A percentile compares a stretch with the other conserved stretches of the same genome.
phyloP scores from a whole-genome alignment of 2,113 vertebrate species.

The Scatophagus argus region DNA sequence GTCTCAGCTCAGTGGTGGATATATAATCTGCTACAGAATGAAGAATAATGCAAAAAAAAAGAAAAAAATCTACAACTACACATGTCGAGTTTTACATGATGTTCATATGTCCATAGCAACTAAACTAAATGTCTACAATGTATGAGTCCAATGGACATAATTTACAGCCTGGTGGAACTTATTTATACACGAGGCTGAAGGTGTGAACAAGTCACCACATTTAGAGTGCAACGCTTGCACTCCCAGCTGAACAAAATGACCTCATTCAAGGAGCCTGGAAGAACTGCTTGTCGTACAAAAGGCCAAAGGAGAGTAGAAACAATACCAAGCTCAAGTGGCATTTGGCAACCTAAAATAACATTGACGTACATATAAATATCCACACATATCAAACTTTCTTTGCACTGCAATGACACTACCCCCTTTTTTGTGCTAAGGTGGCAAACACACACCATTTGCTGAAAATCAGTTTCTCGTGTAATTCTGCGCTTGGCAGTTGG shows the following conservation, averaged over 20 bases:
- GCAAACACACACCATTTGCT: constrained; percentile 51
- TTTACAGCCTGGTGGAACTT: constrained; percentile 43
- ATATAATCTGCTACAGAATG: background rate
- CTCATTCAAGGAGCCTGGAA: constrained; percentile 56
- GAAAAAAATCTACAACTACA: background rate
- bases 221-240: constrained; percentile 64
- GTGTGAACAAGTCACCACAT: constrained; percentile 56
- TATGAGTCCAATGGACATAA: constrained; percentile 27
- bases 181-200: constrained; percentile 31
- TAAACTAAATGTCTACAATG: background rate
- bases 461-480: constrained; percentile 31
- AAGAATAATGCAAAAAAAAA: background rate
- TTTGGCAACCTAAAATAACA: constrained; percentile 9
- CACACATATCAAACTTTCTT: background rate
- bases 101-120: constrained; percentile 20
- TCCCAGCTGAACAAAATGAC: constrained; percentile 57
- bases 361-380: background rate
- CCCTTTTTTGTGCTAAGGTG: constrained; percentile 12
- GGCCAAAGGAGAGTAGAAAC: constrained; percentile 11
- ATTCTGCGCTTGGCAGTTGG: background rate
- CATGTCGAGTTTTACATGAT: background rate
- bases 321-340: constrained; percentile 12
- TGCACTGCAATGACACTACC: background rate
- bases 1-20: background rate
- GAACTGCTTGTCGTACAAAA: constrained; percentile 59